Conservation (phyloP, 2,888 invertebrate genomes). For the Strigamia maritima region DNA sequence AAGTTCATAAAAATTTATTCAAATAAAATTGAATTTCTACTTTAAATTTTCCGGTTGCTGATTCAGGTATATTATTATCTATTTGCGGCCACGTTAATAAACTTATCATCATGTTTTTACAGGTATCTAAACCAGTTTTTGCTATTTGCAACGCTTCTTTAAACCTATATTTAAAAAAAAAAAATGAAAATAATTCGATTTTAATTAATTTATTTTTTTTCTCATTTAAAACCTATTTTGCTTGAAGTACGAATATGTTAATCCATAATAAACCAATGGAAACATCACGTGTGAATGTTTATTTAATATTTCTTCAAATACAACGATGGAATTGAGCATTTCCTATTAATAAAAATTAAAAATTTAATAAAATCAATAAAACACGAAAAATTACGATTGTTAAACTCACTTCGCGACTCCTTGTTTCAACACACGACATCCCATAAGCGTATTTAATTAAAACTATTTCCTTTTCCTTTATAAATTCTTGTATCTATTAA, state of each 20-base stretch:
- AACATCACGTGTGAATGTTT: not conserved
- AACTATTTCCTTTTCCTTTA: not conserved
- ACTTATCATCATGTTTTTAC: not conserved
- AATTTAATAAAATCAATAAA: too few relatives aligned
- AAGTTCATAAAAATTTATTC: not conserved
- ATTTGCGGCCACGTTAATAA: slow-evolving; percentile 4
- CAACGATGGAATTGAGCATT: not conserved
- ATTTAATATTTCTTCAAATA: slow-evolving; percentile 31
- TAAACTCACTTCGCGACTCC: not conserved
- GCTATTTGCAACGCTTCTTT: slow-evolving; percentile 22
- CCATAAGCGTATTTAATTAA: slow-evolving; percentile 20
- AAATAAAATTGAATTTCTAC: not conserved
- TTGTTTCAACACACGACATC: not conserved
- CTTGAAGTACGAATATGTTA: not conserved
- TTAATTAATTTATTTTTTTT: not conserved
- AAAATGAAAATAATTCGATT: not conserved
- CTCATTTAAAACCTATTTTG: slow-evolving; percentile 28
- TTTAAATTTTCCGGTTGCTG: not conserved
- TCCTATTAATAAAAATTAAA: not conserved
- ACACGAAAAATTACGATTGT: too few relatives aligned
- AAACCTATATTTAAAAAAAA: not conserved
- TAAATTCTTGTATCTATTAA: not conserved
- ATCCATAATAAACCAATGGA: slow-evolving; percentile 22
- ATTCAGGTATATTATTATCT: not conserved
- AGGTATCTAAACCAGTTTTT: not conserved